Evolutionary conservation across 2,113 vertebrate species (phyloP), one percentile per base, ranked within the genome.

Genomic region (Elephas maximus): DNA sequence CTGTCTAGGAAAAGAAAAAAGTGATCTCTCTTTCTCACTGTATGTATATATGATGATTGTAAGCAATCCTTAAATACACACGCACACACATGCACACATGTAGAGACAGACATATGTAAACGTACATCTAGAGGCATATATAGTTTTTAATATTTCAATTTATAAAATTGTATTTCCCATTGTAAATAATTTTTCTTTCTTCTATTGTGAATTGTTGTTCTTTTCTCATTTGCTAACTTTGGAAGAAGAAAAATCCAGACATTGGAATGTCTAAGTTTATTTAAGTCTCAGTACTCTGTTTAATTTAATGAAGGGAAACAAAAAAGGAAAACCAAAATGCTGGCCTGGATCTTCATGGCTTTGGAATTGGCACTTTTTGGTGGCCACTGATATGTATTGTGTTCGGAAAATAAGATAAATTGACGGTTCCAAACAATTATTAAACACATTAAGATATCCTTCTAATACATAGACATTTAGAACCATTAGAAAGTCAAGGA

Each of bases 261-360:
- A 97, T 97, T 97, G 97, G 97, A 98, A 98, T 97, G 97, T 98
- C 97, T 98, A 97, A 97, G 97, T 98, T 98, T 98, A 98, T 98
- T 98, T 98, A 98, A 98, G 97, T 97, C 97, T 98, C 93, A 93
- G 95, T 95, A 95, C 90, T 97, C 90, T 95, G 89, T 97, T 98
- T 92, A 97, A 78, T 96, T 98, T 98, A 98, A 98, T 96, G 96
- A 98, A 96, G 79, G 93, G 93, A 96, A 97, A 95, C 60, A 93
- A 92, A 94, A 95, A 95, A 78, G 77, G 65, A 96, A 96, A 93
- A 95, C 96, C 53, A 93, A 95, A 98, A 87, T 96, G 93, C 95
- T 97, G 96, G 96, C 76, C 84, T 96, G 95, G 88, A 94, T 92
- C 87, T 95, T 88, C n/a, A 83, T 91, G 92, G 69, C 90, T 95